Conservation (phyloP, 2,797 vertebrate genomes). For the Australoheros facetus region DNA sequence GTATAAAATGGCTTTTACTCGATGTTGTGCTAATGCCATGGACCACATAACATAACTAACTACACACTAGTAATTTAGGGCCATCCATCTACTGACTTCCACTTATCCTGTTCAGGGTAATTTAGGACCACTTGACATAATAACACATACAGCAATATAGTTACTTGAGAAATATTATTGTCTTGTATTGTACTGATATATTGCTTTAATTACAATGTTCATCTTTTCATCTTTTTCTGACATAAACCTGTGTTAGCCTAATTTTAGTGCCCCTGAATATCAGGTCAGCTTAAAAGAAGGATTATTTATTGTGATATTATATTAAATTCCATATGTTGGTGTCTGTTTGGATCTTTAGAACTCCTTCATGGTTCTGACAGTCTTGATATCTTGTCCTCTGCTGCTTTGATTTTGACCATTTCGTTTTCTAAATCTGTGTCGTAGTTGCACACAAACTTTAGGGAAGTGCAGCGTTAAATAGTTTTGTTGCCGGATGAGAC, state of each 20-base stretch:
- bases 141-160: neutral
- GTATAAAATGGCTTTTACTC: neutral
- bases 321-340: neutral
- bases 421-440: neutral
- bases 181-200: neutral
- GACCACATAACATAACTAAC: neutral
- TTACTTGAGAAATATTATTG: neutral
- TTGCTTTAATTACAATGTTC: neutral
- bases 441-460: neutral
- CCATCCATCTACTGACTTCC: too few species aligned
- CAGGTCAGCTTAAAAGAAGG: neutral
- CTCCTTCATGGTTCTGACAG: neutral
- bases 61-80: neutral
- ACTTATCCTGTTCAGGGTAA: too few species aligned
- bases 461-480: neutral
- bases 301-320: neutral
- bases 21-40: neutral
- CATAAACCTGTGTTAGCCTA: neutral
- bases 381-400: accelerated
- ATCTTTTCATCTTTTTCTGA: neutral
- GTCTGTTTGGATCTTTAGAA: accelerated
- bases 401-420: neutral
- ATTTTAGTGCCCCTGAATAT: neutral
- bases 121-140: neutral
- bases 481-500: neutral